Base-by-base conservation (phyloP, 1,140 invertebrate species). In the Leptestheria dahalacensis region DNA sequence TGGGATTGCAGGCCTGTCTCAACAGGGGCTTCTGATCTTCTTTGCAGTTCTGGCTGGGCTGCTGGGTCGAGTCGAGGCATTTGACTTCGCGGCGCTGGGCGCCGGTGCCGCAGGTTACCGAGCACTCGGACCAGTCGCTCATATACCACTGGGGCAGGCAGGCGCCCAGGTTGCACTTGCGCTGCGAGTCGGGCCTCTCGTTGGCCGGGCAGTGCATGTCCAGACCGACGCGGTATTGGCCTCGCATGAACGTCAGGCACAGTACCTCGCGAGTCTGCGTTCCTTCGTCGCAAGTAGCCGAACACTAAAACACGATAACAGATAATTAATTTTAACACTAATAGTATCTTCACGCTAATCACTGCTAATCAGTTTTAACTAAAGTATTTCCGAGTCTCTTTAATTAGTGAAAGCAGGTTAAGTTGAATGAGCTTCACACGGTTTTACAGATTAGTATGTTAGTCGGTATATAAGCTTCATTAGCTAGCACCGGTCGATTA, bases 121-220 rank as follows among this genome's bases (percentile, higher is more conserved):
- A 76, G 64, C 79, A 68, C 65, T 76, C 69, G 11, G 78, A 72
- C 82, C 82, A 83, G 12, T 82, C 78, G 1, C 78, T 78, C 48
- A 74, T 77, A 62, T 77, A 77, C 79, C 82, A 83, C 56, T 75
- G 72, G 3, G 78, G 70, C 48, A 71, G 69, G 63, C 82, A 83
- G 18, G 76, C 67, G 68, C 74, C 66, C 64, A 74, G 65, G 64
- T 71, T 68, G 67, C 78, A 78, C 61, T 70, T 51, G 62, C 69
- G 68, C 52, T 71, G 70, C 2, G 62, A 69, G 50, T 72, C 69
- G 10, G 75, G 74, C 62, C 73, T 73, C 33, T 67, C 65, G 2
- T 65, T 63, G 25, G 25, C 64, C 3, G 72, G 67, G 63, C 77
- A 79, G 56, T 72, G 69, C 61, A 72, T 71, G 47, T 76, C 74